Base-by-base conservation (phyloP, 1,140 invertebrate species). In the Harpegnathos saltator region DNA sequence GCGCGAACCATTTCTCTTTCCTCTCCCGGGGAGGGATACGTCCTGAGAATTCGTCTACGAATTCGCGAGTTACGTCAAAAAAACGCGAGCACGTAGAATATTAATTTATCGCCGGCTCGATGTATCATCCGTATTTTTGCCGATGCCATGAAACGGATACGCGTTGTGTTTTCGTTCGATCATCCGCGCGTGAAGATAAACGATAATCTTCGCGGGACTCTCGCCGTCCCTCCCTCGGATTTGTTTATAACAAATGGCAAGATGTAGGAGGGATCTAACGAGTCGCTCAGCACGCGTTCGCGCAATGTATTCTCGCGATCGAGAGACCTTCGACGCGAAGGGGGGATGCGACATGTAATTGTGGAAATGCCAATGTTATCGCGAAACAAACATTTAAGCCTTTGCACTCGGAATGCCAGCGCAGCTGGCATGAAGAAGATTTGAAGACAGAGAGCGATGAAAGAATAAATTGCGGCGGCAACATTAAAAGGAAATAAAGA, bases 211-310 rank as follows among this genome's bases (percentile, higher is more conserved):
- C 17, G 5, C 19, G 17, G 69, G 17, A n/a, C n/a, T 80, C 52
- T n/a, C 22, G 17, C 19, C 29, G 15, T 63, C 50, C n/a, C n/a
- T 44, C 38, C 38, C 11, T 14, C 24, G 22, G 22, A 80, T 69
- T 69, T 80, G 44, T 69, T 78, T 69, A 69, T 52, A 69, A 78
- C 58, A 78, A 69, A 78, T 44, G 50, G 7, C 33, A 78, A 56
- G 33, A 58, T 56, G 38, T 44, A 15, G 7, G 59, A 69, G 19
- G 12, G 15, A 54, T 77, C 58, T 77, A 75, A 75, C 15, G 38
- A 66, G 14, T 66, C 7, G 26, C 66, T 54, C 61, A 66, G 4
- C 15, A 29, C 15, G 22, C 11, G 72, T n/a, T 65, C 12, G 11
- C 29, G n/a, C 26, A 54, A 66, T 12, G 29, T 44, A 26, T 78